These are phyloP conservation scores for Polyommatus iphigenia DNA, from an alignment of 2,888 invertebrate genomes.

Conservation along the genomic window DNA sequence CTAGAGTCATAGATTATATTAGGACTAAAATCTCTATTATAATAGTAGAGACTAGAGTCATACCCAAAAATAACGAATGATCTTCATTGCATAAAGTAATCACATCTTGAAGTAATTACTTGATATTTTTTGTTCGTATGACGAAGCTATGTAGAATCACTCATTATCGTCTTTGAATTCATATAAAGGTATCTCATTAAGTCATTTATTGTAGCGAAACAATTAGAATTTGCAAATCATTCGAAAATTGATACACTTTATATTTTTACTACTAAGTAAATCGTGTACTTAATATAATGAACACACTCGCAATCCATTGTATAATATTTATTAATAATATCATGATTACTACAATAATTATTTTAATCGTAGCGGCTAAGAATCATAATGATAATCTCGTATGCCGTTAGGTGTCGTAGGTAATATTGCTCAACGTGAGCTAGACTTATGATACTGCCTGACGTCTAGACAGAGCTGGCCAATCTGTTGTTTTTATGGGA, in stretches of 20 bases:
- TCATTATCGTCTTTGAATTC: not conserved
- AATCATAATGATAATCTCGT: not conserved
- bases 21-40: too few species aligned
- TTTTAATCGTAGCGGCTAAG: not conserved
- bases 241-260: not conserved
- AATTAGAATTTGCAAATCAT: not conserved
- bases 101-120: not conserved
- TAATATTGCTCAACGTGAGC: not conserved
- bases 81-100: not conserved
- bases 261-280: not conserved
- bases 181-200: conserved; percentile 5
- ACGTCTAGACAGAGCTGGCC: not conserved
- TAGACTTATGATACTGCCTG: not conserved
- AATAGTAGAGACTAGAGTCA: not conserved
- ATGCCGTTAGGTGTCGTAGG: not conserved
- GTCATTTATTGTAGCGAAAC: not conserved
- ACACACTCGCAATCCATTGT: not conserved
- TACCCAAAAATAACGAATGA: not conserved
- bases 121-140: not conserved
- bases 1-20: too few species aligned
- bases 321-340: not conserved
- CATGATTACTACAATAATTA: not conserved
- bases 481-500: not conserved
- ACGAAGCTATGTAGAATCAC: not conserved
- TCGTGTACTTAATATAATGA: not conserved